phyloP scores from a whole-genome alignment of 2,113 vertebrate species.

The Aleadryas rufinucha region DNA sequence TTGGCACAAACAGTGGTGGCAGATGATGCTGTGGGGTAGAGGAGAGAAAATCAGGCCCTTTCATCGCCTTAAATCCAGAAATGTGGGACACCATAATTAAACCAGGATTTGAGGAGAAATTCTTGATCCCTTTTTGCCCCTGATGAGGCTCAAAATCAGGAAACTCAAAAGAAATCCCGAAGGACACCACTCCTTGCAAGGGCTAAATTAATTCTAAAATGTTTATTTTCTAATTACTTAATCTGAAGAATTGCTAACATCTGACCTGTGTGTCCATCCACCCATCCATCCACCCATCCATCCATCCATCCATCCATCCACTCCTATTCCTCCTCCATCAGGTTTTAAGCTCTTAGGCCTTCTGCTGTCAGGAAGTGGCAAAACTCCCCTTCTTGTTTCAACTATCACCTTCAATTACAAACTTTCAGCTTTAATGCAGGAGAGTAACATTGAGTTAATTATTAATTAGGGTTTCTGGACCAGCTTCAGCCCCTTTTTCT shows the following conservation, averaged over 20 bases:
- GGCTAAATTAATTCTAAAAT: neutral
- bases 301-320: neutral
- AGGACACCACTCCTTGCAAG: fast-evolving
- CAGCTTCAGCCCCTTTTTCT: neutral
- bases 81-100: neutral
- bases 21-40: neutral
- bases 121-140: neutral
- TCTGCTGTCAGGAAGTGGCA: neutral
- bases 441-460: neutral
- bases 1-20: fast-evolving
- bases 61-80: neutral
- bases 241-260: neutral
- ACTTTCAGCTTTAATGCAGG: neutral
- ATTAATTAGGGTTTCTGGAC: neutral
- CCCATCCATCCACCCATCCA: neutral
- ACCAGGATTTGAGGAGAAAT: neutral
- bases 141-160: neutral
- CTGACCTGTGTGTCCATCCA: neutral
- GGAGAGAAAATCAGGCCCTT: neutral
- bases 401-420: neutral
- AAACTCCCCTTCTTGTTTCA: neutral
- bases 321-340: neutral
- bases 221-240: neutral
- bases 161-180: neutral
- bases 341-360: neutral